Conservation (phyloP, 2,113 vertebrate species). For the Corapipo altera region DNA sequence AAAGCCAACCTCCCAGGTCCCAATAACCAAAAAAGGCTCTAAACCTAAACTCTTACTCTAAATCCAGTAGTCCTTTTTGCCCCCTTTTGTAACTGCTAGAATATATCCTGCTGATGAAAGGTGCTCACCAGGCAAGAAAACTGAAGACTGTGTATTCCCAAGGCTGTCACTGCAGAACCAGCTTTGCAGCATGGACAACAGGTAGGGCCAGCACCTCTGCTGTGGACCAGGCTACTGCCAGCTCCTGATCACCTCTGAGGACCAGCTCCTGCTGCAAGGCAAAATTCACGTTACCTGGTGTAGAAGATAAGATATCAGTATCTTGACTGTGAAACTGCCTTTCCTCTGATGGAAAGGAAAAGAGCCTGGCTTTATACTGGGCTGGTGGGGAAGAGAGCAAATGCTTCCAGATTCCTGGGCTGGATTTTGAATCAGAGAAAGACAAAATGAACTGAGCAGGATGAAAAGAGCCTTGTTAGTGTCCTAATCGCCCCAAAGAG, state of each 20-base stretch:
- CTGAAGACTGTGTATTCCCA: background rate
- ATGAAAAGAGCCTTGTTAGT: background rate
- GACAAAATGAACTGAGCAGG: background rate
- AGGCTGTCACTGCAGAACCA: background rate
- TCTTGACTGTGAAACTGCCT: background rate
- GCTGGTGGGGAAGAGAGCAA: background rate
- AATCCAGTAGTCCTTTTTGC: background rate
- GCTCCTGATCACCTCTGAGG: background rate
- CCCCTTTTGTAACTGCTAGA: background rate
- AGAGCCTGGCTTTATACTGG: background rate
- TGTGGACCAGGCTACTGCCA: background rate
- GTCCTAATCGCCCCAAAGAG: background rate
- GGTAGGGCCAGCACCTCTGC: background rate
- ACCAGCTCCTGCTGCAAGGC: background rate
- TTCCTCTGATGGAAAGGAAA: background rate
- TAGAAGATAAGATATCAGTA: background rate
- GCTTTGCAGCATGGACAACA: background rate
- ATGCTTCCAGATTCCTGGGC: background rate
- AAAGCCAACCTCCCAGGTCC: background rate
- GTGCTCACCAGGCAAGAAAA: background rate
- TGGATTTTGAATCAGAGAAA: background rate
- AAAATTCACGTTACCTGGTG: background rate
- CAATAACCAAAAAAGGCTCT: fast-evolving
- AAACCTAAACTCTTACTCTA: background rate
- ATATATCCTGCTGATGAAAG: background rate